Evolutionary conservation across 2,113 vertebrate species (phyloP), one percentile per base, ranked within the genome.

Genomic region (Glaucomys volans): DNA sequence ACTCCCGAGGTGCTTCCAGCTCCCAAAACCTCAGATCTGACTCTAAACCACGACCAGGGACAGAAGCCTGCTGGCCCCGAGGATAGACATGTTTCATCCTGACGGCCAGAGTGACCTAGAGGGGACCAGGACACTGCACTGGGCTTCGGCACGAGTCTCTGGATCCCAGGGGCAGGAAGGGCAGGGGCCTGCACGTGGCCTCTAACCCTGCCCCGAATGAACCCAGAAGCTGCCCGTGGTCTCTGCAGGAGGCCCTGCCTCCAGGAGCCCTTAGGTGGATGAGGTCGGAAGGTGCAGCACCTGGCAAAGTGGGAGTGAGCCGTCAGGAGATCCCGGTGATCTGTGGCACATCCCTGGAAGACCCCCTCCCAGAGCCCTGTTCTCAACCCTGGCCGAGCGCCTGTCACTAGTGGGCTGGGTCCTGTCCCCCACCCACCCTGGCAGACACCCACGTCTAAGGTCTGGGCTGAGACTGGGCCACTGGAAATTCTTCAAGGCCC

Each of bases 401-500:
- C 3, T 12, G 6, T 94, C 50, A 35, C 12, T 5, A 17, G 4
- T 1, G 40, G 52, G 5, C 6, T 4, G 2, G 37, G 35, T 2
- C 26, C 35, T 72, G 26, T 54, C 26, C 28, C 17, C 26, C n/a
- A 37, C 1, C 10, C 32, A 5, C 8, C n/a, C 72, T 11, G n/a
- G 11, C 18, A 59, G 69, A 93, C 30, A 26, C 62, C 62, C 4
- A 32, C 2, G 5, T 42, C 75, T 72, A 44, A 44, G 59, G 40
- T 37, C 85, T 44, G 35, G 17, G n/a, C 81, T 30, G 62, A 28
- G 35, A 71, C 17, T 54, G 8, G 30, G 14, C 14, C 14, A 6
- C 10, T n/a, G 24, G 52, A 87, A 87, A 52, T 17, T 64, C 32
- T n/a, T 57, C 3, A 91, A 74, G 71, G 20, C 76, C 40, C 54